phyloP scores from a whole-genome alignment of 1,140 invertebrate species.

The Teleogryllus occipitalis region DNA sequence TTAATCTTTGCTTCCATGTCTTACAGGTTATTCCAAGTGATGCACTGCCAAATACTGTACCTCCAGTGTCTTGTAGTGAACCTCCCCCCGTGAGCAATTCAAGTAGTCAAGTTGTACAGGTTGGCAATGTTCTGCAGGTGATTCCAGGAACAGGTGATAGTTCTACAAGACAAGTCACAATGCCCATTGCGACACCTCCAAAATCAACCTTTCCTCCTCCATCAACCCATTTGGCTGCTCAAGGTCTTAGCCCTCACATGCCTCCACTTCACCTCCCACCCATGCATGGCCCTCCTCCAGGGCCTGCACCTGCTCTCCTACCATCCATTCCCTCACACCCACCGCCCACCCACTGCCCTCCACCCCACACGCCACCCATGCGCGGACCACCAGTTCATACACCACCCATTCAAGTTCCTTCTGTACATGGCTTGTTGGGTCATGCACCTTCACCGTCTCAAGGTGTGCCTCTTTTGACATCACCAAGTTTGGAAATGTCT shows the following conservation, averaged over 20 bases:
- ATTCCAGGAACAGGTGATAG: slow-evolving; percentile 38
- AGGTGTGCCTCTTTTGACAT: not conserved
- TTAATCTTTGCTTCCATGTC: too few species aligned
- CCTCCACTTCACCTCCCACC: slow-evolving; percentile 22
- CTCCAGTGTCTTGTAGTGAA: not conserved
- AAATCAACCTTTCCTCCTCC: slow-evolving; percentile 11
- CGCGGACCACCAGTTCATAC: slow-evolving; percentile 2
- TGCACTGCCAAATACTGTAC: not conserved
- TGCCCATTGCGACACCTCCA: slow-evolving; percentile 6
- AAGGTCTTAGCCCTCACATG: not conserved
- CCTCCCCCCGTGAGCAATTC: slow-evolving; percentile 8
- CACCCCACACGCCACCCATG: not conserved
- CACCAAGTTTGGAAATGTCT: not conserved
- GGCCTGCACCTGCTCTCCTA: slow-evolving; percentile 29
- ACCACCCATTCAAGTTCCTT: not conserved
- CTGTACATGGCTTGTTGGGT: not conserved
- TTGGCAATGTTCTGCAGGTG: slow-evolving; percentile 46
- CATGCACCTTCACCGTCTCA: not conserved
- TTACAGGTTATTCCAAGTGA: slow-evolving; percentile 21
- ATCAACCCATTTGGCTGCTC: not conserved
- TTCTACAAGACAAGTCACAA: slow-evolving; percentile 20
- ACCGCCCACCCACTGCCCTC: slow-evolving; percentile 21
- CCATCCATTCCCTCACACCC: slow-evolving; percentile 25
- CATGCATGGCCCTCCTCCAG: slow-evolving; percentile 23
- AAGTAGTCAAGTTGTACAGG: slow-evolving; percentile 36